phyloP scores from a whole-genome alignment of 2,113 vertebrate genomes.

The Sus scrofa region T2T-Sscrofa CM000813.6:39445001-39445500 shows the following conservation, averaged over 20 bases:
- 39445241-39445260: constrained; percentile 25
- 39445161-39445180: neutral
- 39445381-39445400: constrained; percentile 43
- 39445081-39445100: neutral
- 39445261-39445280: constrained; percentile 55
- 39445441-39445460: neutral
- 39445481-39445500: neutral
- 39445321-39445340: constrained; percentile 77
- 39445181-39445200: neutral
- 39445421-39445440: neutral
- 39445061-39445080: neutral
- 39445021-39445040: neutral
- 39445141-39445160: neutral
- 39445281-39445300: constrained; percentile 76
- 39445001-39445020: neutral
- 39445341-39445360: constrained; percentile 1
- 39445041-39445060: neutral
- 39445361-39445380: neutral
- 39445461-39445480: neutral
- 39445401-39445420: constrained; percentile 56
- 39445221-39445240: neutral
- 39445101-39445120: neutral
- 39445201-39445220: constrained; percentile 65
- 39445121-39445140: neutral
- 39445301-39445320: constrained; percentile 31